Base-by-base conservation (phyloP, 2,113 vertebrate genomes). In the Ovis aries region DNA sequence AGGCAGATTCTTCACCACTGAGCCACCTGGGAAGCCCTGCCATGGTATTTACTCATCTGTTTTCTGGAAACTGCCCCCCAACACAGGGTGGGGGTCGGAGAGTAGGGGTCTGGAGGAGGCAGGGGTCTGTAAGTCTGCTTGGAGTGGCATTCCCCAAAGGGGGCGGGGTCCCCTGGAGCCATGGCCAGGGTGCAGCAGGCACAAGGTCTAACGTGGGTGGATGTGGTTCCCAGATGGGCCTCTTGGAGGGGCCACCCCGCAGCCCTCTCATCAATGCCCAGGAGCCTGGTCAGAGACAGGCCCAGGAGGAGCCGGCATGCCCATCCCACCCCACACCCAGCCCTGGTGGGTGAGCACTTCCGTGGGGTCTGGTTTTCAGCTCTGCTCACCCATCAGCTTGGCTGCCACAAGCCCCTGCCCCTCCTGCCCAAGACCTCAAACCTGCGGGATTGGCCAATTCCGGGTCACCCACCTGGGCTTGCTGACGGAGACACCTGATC, bases 221-320 rank as follows among this genome's bases (percentile, higher is more conserved):
- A 3, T 1, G 0, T 59, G 80, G 71, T 21, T 29, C 90, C 62
- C 40, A 15, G 5, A 64, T 0, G 17, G 33, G 48, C 29, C 67
- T 36, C 64, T 36, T 0, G 0, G n/a, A 71, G 64, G n/a, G 64
- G 64, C n/a, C n/a, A 19, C 64, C 64, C n/a, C 0, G 8, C 64
- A 71, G 64, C 36, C 64, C 17, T 67, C 64, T 71, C 67, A 6
- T 71, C 67, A 23, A 1, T 71, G n/a, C 5, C 67, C 0, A 0
- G 9, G 67, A 71, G 19, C 67, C 67, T 33, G 43, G 64, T 17
- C 52, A 45, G n/a, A 0, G 43, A 40, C 50, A 1, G 14, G n/a
- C 2, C 57, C 33, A 2, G 23, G 31, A n/a, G 21, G 9, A 43
- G 11, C 4, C 9, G 43, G 6, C 1, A 0, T 0, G 16, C n/a